These are phyloP conservation scores for Orchestes rusci DNA, from an alignment of 2,888 invertebrate species.

Conservation along the genomic window DNA sequence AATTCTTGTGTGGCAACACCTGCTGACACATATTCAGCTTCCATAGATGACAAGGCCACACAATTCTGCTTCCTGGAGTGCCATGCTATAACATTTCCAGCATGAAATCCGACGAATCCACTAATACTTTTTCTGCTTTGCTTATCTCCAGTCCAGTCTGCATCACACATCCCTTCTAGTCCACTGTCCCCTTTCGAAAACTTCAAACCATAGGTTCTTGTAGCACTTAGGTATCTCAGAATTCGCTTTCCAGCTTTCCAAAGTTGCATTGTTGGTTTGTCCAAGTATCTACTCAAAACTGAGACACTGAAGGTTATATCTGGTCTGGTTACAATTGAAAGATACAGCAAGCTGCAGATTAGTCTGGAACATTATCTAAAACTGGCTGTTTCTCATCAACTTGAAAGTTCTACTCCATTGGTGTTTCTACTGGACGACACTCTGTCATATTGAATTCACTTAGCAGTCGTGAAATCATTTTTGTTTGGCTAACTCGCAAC, in stretches of 20 bases:
- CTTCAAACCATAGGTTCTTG: background rate
- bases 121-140: background rate
- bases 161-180: background rate
- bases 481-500: too few species aligned
- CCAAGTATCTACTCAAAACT: background rate
- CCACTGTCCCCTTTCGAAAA: background rate
- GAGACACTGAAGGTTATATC: background rate
- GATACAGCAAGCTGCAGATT: background rate
- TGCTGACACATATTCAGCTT: background rate
- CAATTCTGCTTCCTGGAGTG: background rate
- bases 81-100: background rate
- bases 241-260: background rate
- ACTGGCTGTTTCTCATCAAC: too few species aligned
- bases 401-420: too few species aligned
- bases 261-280: background rate
- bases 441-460: too few species aligned
- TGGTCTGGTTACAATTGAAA: background rate
- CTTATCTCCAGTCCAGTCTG: background rate
- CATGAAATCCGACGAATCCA: background rate
- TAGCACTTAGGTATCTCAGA: background rate
- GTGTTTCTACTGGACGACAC: too few species aligned
- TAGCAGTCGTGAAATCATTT: too few species aligned
- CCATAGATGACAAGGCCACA: background rate
- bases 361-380: too few species aligned
- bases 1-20: background rate